Percentiles rank a stretch among this genome's conserved stretches.
phyloP scores from a whole-genome alignment of 1,140 invertebrate species.

The Drosophila orosa region DNA sequence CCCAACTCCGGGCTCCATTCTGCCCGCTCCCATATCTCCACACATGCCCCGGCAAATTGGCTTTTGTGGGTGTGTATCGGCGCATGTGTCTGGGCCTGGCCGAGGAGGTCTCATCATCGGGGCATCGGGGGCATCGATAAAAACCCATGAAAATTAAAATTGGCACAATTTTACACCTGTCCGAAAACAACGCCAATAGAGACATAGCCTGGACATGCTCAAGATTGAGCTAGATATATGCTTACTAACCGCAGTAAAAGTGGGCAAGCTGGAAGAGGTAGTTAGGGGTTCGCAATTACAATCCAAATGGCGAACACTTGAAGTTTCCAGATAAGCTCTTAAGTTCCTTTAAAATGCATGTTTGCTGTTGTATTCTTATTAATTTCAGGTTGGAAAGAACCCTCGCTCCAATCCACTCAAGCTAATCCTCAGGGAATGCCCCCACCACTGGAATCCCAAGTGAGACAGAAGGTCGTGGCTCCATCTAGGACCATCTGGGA shows the following conservation, averaged over 20 bases:
- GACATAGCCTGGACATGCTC: not conserved
- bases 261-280: not conserved
- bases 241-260: no score
- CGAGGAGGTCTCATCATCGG: constrained; percentile 22
- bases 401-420: no score
- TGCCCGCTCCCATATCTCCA: not conserved
- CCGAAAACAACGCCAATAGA: constrained; percentile 2
- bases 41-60: constrained; percentile 48
- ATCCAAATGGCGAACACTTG: not conserved
- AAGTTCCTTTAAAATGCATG: not conserved
- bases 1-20: not conserved
- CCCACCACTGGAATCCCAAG: no score
- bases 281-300: not conserved
- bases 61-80: constrained; percentile 53
- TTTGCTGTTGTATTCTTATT: not conserved
- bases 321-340: not conserved
- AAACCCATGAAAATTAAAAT: constrained; percentile 61
- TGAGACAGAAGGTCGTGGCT: no score
- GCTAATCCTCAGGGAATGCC: no score
- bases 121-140: constrained; percentile 45
- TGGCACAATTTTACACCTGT: constrained; percentile 56
- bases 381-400: not conserved
- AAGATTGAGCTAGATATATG: constrained; percentile 4
- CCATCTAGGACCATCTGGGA: no score
- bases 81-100: constrained; percentile 19